phyloP scores from a whole-genome alignment of 2,113 vertebrate genomes.

The Empidonax alnorum region DNA sequence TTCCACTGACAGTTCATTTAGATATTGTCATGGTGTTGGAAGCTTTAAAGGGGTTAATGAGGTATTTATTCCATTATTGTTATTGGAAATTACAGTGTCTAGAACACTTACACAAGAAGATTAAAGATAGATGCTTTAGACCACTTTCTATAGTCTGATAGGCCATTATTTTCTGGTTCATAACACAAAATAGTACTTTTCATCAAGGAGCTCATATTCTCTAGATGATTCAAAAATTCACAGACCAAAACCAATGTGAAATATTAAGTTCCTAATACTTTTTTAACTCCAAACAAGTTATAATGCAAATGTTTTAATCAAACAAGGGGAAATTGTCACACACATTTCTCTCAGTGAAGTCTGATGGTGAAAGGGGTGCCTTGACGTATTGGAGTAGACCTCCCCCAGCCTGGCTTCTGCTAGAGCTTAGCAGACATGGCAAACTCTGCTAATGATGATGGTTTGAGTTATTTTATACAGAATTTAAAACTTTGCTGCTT shows the following conservation, averaged over 20 bases:
- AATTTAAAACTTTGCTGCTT: not conserved
- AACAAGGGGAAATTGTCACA: constrained; percentile 7
- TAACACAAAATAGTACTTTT: constrained; percentile 78
- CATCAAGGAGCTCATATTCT: constrained; percentile 77
- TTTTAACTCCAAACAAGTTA: constrained; percentile 59
- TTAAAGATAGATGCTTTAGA: constrained; percentile 79
- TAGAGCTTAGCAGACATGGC: not conserved
- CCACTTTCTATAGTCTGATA: constrained; percentile 74
- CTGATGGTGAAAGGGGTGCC: not conserved
- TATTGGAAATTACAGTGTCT: constrained; percentile 75
- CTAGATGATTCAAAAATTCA: constrained; percentile 83
- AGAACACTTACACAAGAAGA: constrained; percentile 75
- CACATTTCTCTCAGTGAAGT: not conserved
- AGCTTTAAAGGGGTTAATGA: constrained; percentile 73
- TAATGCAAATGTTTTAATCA: constrained; percentile 28
- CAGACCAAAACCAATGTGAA: constrained; percentile 81
- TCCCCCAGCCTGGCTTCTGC: not conserved
- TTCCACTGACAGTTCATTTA: constrained; percentile 74
- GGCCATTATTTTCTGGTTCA: constrained; percentile 82
- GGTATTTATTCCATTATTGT: constrained; percentile 71
- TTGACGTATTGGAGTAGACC: not conserved
- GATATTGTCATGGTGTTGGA: constrained; percentile 68
- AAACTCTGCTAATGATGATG: not conserved
- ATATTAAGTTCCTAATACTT: constrained; percentile 68
- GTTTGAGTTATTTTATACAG: not conserved